These are phyloP conservation scores for Drosophila diplacantha DNA, from an alignment of 2,888 invertebrate species.

Conservation along the genomic window DNA sequence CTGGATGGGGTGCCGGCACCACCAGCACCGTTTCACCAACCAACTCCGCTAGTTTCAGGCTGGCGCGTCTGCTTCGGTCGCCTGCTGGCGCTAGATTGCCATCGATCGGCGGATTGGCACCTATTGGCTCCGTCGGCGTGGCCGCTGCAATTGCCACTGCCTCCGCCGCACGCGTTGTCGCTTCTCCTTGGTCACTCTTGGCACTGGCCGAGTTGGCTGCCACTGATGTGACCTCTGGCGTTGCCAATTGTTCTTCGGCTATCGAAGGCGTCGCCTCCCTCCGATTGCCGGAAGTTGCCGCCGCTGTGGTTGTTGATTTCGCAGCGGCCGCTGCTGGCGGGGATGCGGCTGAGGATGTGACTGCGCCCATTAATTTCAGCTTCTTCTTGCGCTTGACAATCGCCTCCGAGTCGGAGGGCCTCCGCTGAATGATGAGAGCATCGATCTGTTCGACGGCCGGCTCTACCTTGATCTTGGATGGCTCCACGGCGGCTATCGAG, in stretches of 20 bases:
- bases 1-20: conserved; percentile 44
- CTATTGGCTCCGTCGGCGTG: conserved; percentile 42
- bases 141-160: conserved; percentile 39
- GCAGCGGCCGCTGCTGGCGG: conserved; percentile 46
- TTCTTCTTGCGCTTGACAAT: conserved; percentile 72
- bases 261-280: conserved; percentile 19
- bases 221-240: conserved; percentile 57
- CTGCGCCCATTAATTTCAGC: conserved; percentile 52
- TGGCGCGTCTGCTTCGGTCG: conserved; percentile 60
- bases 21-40: conserved; percentile 63
- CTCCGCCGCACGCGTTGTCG: conserved; percentile 31
- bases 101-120: conserved; percentile 35
- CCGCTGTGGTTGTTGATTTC: conserved; percentile 33
- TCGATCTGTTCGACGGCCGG: conserved; percentile 51
- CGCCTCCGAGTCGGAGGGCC: conserved; percentile 75
- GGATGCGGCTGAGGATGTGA: conserved; percentile 39
- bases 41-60: conserved; percentile 59
- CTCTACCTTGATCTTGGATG: conserved; percentile 69
- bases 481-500: conserved; percentile 75
- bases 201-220: conserved; percentile 53
- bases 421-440: conserved; percentile 58
- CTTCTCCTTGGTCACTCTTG: conserved; percentile 51
- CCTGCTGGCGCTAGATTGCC: conserved; percentile 64
- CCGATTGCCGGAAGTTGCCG: conserved; percentile 43
- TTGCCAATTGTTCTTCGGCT: conserved; percentile 54